phyloP scores from a whole-genome alignment of 2,113 vertebrate genomes.

The Abramis brama region DNA sequence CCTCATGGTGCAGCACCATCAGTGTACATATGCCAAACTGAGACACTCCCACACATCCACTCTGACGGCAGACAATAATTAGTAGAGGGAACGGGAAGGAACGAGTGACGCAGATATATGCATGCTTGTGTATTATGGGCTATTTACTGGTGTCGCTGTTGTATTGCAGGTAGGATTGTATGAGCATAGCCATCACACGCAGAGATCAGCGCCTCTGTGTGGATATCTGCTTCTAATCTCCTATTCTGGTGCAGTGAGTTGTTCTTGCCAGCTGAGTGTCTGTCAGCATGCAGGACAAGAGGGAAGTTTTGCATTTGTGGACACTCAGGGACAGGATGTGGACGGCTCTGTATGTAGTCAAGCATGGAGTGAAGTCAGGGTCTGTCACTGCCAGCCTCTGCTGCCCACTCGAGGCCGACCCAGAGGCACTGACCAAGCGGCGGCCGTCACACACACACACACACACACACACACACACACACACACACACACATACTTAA shows the following conservation, averaged over 20 bases:
- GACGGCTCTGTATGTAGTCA: slow-evolving; percentile 41
- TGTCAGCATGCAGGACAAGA: slow-evolving; percentile 39
- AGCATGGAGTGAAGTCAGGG: slow-evolving; percentile 45
- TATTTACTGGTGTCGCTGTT: neutral
- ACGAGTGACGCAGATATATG: neutral
- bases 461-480: neutral
- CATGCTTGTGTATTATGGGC: neutral
- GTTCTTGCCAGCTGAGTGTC: slow-evolving; percentile 41
- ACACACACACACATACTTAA: slow-evolving; percentile 1
- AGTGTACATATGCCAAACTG: slow-evolving; percentile 15
- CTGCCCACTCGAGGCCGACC: slow-evolving; percentile 52
- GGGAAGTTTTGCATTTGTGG: slow-evolving; percentile 52
- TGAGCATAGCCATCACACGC: neutral
- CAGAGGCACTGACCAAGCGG: slow-evolving; percentile 37
- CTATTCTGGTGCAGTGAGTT: slow-evolving; percentile 46
- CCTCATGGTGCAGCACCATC: slow-evolving; percentile 11
- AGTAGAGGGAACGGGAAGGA: neutral
- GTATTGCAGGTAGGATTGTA: slow-evolving; percentile 7
- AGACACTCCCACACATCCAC: slow-evolving; percentile 20
- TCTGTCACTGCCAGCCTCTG: slow-evolving; percentile 54
- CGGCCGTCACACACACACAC: slow-evolving; percentile 12
- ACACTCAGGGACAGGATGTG: slow-evolving; percentile 45
- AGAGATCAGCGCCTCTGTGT: slow-evolving; percentile 8
- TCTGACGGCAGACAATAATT: neutral
- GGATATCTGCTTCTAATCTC: slow-evolving; percentile 27